Conservation (phyloP, 53 echinoderm and acorn worm species). For the Patiria pectinifera region DNA sequence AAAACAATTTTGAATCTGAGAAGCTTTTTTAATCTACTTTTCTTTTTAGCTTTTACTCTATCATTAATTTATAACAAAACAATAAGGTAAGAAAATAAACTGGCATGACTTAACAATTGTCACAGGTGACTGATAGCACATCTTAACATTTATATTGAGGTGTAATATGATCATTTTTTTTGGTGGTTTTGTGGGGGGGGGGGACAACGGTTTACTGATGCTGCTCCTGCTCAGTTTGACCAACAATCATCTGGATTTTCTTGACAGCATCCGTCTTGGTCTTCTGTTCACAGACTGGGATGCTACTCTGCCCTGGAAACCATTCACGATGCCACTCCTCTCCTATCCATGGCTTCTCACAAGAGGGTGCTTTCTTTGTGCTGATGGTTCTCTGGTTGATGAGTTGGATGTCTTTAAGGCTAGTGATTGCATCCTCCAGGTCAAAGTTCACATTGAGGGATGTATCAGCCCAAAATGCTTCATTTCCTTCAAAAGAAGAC, state of each 20-base stretch:
- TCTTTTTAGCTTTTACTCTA: too few species aligned
- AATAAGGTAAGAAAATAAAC: too few species aligned
- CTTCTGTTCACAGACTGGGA: constrained; percentile 37
- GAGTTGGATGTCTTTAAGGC: constrained; percentile 1
- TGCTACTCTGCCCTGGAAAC: constrained; percentile 59
- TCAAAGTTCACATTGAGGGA: constrained; percentile 83
- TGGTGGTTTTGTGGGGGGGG: too few species aligned
- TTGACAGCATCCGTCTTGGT: not conserved
- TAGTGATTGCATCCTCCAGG: constrained; percentile 1
- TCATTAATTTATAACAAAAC: too few species aligned
- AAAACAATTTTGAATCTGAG: too few species aligned
- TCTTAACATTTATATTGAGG: too few species aligned
- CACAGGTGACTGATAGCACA: too few species aligned
- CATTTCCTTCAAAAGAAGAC: constrained; percentile 66
- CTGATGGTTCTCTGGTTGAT: constrained; percentile 6
- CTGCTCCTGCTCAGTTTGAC: constrained; percentile 20
- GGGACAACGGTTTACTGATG: not conserved
- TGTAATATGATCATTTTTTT: too few species aligned
- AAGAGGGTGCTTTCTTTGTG: constrained; percentile 55
- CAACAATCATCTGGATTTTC: constrained; percentile 30
- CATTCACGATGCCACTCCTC: constrained; percentile 77
- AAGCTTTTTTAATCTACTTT: too few species aligned
- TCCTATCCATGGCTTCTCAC: constrained; percentile 77
- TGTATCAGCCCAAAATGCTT: constrained; percentile 73
- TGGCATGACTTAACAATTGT: too few species aligned